Evolutionary conservation across 2,888 invertebrate species (phyloP).

Genomic region (Heliconius erato): DNA sequence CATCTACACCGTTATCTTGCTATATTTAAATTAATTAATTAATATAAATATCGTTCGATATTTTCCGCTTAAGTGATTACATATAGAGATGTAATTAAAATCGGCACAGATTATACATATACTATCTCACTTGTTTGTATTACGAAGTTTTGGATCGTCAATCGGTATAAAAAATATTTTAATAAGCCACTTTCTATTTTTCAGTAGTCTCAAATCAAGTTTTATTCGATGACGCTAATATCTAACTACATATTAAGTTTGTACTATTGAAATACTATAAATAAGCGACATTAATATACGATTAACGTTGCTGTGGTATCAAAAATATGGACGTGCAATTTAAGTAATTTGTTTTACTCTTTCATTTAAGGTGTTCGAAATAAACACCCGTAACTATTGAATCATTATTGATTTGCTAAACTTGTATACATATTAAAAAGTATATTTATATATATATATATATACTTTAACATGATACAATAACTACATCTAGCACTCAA

Average conservation of each 20-base stretch:
- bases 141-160: not conserved
- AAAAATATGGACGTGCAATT: not conserved
- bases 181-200: slow-evolving; percentile 10
- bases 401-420: not conserved
- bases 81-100: not conserved
- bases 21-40: not conserved
- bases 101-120: not conserved
- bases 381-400: not conserved
- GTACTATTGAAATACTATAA: not conserved
- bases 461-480: not conserved
- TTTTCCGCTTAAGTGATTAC: not conserved
- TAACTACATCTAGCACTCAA: not conserved
- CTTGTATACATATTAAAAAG: not conserved
- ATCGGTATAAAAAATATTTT: slow-evolving; percentile 1
- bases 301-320: not conserved
- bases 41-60: not conserved
- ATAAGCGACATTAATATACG: not conserved
- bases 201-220: not conserved
- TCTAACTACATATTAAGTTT: not conserved
- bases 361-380: not conserved
- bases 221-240: slow-evolving; percentile 15
- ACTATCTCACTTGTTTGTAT: not conserved
- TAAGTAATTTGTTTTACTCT: not conserved
- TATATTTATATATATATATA: not conserved
- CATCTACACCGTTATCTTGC: not conserved